Evolutionary conservation across 2,113 vertebrate species (phyloP).

Genomic region (Toxotes jaculatrix): DNA sequence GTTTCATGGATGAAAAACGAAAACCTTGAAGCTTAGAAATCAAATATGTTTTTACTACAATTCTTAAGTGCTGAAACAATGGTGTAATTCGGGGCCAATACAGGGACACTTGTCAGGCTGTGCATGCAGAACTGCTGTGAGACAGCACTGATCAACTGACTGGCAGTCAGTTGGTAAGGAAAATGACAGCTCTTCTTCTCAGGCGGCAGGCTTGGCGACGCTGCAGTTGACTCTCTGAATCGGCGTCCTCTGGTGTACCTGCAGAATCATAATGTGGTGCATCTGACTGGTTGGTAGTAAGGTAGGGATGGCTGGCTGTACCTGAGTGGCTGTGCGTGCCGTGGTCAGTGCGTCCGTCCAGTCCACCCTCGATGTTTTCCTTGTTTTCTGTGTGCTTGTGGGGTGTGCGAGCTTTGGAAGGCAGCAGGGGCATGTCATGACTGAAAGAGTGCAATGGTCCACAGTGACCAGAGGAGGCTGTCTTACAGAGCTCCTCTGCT

Average conservation of each 20-base stretch:
- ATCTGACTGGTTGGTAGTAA: constrained; percentile 35
- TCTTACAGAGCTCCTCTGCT: constrained; percentile 96
- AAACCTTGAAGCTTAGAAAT: neutral
- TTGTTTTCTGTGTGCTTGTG: constrained; percentile 97
- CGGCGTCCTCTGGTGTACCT: constrained; percentile 55
- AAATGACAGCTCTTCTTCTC: constrained; percentile 78
- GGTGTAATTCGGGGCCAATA: neutral
- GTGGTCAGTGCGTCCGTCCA: constrained; percentile 82
- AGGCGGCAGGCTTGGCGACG: constrained; percentile 72
- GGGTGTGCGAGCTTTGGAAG: constrained; percentile 92
- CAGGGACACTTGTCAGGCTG: neutral
- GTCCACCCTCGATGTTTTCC: constrained; percentile 94
- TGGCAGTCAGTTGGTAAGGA: constrained; percentile 56
- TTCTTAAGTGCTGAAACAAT: neutral
- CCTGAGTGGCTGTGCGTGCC: constrained; percentile 81
- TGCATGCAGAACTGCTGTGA: neutral
- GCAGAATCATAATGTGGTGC: constrained; percentile 54
- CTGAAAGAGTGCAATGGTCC: constrained; percentile 85
- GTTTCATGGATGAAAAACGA: neutral
- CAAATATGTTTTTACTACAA: neutral
- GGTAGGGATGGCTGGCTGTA: constrained; percentile 67
- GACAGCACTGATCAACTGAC: neutral
- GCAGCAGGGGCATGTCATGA: constrained; percentile 91
- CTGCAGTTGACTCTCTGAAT: constrained; percentile 53
- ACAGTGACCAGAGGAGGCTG: constrained; percentile 88